Evolutionary conservation across 2,113 vertebrate species (phyloP).

Genomic region (Sinocyclocheilus anshuiensis): DNA sequence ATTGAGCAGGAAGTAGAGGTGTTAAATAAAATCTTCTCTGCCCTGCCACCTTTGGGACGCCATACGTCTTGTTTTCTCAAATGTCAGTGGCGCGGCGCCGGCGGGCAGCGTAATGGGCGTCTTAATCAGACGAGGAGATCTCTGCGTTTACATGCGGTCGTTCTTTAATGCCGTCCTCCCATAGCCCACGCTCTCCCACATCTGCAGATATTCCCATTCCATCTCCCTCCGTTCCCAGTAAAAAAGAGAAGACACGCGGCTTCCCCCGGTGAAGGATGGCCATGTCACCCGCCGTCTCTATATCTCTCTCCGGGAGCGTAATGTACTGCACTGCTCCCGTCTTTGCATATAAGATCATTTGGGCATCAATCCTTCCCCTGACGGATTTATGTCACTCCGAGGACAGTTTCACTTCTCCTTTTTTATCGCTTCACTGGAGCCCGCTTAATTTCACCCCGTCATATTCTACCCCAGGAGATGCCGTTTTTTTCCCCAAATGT

Average conservation of each 20-base stretch:
- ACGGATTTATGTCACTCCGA: slow-evolving; percentile 99
- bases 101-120: slow-evolving; percentile 93
- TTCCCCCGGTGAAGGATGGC: slow-evolving; percentile 89
- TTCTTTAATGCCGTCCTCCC: slow-evolving; percentile 90
- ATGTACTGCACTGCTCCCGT: slow-evolving; percentile 96
- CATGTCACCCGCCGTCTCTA: slow-evolving; percentile 90
- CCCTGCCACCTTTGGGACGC: slow-evolving; percentile 90
- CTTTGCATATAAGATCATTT: slow-evolving; percentile 99
- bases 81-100: slow-evolving; percentile 95
- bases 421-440: slow-evolving; percentile 99
- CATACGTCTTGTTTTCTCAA: slow-evolving; percentile 98
- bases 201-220: slow-evolving; percentile 86
- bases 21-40: slow-evolving; percentile 95
- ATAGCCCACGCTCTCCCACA: slow-evolving; percentile 76
- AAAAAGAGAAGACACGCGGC: slow-evolving; percentile 92
- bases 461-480: slow-evolving; percentile 95
- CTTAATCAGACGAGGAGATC: slow-evolving; percentile 93
- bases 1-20: slow-evolving; percentile 97
- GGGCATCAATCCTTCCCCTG: slow-evolving; percentile 95
- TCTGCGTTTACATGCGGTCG: slow-evolving; percentile 88
- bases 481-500: slow-evolving; percentile 96
- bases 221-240: slow-evolving; percentile 81
- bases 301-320: slow-evolving; percentile 90
- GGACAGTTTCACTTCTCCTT: slow-evolving; percentile 99
- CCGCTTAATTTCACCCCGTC: slow-evolving; percentile 99